Percentiles rank a stretch among this genome's conserved stretches.
phyloP scores from a whole-genome alignment of 1,140 invertebrate species.

The Anastrepha obliqua region DNA sequence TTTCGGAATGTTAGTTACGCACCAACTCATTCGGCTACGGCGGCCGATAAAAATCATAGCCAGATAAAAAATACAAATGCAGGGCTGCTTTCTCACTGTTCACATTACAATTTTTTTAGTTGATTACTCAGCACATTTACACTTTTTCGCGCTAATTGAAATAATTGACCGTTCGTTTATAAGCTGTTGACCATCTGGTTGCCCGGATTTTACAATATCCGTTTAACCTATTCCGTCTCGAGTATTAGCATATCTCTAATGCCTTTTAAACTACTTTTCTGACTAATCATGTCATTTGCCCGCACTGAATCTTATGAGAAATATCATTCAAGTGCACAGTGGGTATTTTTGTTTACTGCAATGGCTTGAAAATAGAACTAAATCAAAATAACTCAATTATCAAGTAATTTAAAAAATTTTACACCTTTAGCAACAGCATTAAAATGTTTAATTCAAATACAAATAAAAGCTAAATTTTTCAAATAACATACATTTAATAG shows the following conservation, averaged over 20 bases:
- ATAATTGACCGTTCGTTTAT: background rate
- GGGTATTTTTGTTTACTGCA: background rate
- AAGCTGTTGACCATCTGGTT: background rate
- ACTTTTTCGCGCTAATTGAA: background rate
- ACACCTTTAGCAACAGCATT: too few species aligned
- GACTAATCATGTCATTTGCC: background rate
- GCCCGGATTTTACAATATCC: slow-evolving; percentile 9
- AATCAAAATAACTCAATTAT: background rate
- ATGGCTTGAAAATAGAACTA: background rate
- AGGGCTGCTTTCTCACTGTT: background rate
- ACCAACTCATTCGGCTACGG: too few species aligned
- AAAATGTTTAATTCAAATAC: background rate
- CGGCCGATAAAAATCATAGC: too few species aligned
- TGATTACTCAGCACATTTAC: slow-evolving; percentile 20
- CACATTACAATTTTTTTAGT: background rate
- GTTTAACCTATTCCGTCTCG: background rate
- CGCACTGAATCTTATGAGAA: background rate
- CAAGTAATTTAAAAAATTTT: background rate
- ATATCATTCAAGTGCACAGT: background rate
- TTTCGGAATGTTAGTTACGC: too few species aligned
- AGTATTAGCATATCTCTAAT: background rate
- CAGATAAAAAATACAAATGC: background rate
- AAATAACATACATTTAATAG: background rate
- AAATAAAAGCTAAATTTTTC: background rate
- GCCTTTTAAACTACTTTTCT: background rate